These are phyloP conservation scores for Nephrocerus scutellatus DNA, from an alignment of 2,888 invertebrate genomes.

Conservation along the genomic window DNA sequence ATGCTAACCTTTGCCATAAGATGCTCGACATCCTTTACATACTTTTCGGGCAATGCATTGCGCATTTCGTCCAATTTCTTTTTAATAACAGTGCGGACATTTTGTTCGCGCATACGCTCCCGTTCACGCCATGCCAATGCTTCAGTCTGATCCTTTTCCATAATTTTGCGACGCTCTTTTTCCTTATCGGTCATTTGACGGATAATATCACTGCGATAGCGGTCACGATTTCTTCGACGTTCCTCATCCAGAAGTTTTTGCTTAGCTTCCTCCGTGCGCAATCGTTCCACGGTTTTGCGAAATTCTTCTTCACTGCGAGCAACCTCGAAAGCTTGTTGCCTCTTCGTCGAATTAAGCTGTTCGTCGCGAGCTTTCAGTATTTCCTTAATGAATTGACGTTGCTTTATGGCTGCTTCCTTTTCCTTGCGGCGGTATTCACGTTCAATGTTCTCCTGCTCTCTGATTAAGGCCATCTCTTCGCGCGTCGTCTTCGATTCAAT, in stretches of 20 bases:
- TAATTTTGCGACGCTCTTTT: slow-evolving; percentile 35
- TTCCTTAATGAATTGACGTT: slow-evolving; percentile 37
- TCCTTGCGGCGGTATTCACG: slow-evolving; percentile 44
- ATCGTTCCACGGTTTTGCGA: slow-evolving; percentile 33
- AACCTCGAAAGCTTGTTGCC: slow-evolving; percentile 41
- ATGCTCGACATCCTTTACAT: slow-evolving; percentile 45
- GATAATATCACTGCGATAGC: slow-evolving; percentile 41
- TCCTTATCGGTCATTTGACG: slow-evolving; percentile 44
- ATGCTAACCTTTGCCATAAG: too few relatives aligned
- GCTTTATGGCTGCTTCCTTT: slow-evolving; percentile 37
- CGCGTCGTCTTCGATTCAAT: slow-evolving; percentile 35
- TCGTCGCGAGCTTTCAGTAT: slow-evolving; percentile 35
- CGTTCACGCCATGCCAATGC: slow-evolving; percentile 39
- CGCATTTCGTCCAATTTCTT: slow-evolving; percentile 43
- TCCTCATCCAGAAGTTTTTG: slow-evolving; percentile 33
- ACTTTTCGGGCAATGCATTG: slow-evolving; percentile 44
- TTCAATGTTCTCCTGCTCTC: slow-evolving; percentile 44
- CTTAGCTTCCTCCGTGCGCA: slow-evolving; percentile 40
- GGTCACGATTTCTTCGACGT: slow-evolving; percentile 30
- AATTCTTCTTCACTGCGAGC: slow-evolving; percentile 44
- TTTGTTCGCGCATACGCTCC: slow-evolving; percentile 40
- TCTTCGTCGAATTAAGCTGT: slow-evolving; percentile 41
- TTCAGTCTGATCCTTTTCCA: slow-evolving; percentile 36
- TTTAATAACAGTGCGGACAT: slow-evolving; percentile 41
- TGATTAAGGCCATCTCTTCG: slow-evolving; percentile 39